Conservation (phyloP, 92 coral and sea anemone species). For the Zoanthus sansibaricus region DNA sequence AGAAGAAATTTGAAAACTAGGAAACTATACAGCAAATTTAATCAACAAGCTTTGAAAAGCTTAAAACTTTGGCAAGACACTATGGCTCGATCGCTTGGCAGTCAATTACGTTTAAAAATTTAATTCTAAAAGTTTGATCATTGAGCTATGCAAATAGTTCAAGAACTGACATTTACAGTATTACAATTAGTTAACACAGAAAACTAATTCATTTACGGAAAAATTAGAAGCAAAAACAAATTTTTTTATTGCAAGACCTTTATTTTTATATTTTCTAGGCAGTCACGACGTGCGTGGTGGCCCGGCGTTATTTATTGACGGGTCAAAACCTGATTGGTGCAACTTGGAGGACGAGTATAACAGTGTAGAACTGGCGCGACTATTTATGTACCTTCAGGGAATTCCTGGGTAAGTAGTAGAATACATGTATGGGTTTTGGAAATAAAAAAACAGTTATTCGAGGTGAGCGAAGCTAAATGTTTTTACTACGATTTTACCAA, state of each 20-base stretch:
- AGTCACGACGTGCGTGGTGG: constrained; percentile 86
- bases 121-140: too few species aligned
- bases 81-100: too few species aligned
- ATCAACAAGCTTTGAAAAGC: too few species aligned
- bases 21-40: too few species aligned
- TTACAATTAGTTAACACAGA: too few species aligned
- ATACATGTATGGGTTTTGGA: not conserved
- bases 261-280: constrained; percentile 57
- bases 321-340: constrained; percentile 86
- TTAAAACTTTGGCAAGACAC: too few species aligned
- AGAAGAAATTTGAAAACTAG: not conserved
- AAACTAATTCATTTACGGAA: not conserved
- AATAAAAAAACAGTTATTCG: not conserved
- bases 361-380: constrained; percentile 87
- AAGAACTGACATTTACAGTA: too few species aligned
- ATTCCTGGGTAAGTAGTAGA: constrained; percentile 82
- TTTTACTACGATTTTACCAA: too few species aligned
- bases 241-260: not conserved
- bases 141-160: too few species aligned
- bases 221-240: not conserved
- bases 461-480: too few species aligned
- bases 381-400: constrained; percentile 86
- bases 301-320: constrained; percentile 79
- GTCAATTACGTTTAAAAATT: too few species aligned
- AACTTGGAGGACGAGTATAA: constrained; percentile 74